A percentile compares a stretch with the other conserved stretches of the same genome.
Evolutionary conservation across 1,140 invertebrate genomes (phyloP).

Genomic region (Eulimnadia texana): DNA sequence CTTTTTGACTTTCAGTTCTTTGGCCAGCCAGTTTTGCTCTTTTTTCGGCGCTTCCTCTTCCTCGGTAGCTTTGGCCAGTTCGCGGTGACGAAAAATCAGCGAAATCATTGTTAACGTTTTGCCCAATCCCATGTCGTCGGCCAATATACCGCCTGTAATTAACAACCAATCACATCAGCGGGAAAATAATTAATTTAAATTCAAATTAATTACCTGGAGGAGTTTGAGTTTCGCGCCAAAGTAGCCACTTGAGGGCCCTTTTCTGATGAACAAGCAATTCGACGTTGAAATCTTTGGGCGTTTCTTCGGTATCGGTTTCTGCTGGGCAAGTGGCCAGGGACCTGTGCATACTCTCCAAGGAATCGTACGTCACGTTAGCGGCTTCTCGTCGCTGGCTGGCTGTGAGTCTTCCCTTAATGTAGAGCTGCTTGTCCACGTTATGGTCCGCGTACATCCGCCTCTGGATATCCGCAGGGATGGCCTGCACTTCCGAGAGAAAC

Average conservation of each 20-base stretch:
- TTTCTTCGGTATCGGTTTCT: constrained; percentile 36
- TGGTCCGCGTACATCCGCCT: background rate
- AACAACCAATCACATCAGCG: background rate
- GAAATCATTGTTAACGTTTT: constrained; percentile 89
- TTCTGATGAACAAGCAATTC: constrained; percentile 71
- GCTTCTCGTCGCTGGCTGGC: constrained; percentile 28
- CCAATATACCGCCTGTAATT: constrained; percentile 27
- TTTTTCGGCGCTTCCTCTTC: background rate
- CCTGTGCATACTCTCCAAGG: constrained; percentile 53
- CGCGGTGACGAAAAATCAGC: constrained; percentile 40
- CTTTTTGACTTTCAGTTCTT: constrained; percentile 17
- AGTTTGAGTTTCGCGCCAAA: constrained; percentile 70
- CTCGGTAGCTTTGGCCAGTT: constrained; percentile 8
- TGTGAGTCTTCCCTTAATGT: background rate
- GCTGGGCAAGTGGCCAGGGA: constrained; percentile 44
- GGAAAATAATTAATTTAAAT: too few species aligned
- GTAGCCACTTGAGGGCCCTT: constrained; percentile 71
- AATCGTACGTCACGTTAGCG: constrained; percentile 44
- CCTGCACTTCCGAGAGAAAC: background rate
- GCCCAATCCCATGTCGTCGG: constrained; percentile 90
- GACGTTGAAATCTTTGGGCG: constrained; percentile 44
- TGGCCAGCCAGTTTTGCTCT: constrained; percentile 3
- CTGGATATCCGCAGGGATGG: background rate
- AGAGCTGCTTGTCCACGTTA: background rate
- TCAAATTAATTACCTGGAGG: constrained; percentile 60